Base-by-base conservation (phyloP, 2,888 invertebrate species). In the Gymnosoma rotundatum region DNA sequence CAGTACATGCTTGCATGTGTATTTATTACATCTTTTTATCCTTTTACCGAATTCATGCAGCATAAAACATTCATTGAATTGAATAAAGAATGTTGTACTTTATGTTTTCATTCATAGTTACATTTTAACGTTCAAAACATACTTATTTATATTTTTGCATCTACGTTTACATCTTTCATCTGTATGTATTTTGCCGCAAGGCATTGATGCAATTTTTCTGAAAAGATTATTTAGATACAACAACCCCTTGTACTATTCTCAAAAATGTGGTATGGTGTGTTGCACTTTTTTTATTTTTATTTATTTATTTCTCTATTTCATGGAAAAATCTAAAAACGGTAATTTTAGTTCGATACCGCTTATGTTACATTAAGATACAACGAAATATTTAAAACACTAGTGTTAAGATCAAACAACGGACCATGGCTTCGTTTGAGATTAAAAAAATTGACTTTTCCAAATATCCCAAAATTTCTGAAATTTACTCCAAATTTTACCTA, bases 121-220 rank as follows among this genome's bases (percentile, higher is more conserved):
- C n/a, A 52, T 14, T 32, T 36, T 8, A 25, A 42, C 78, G 25
- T 60, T 21, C 42, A 42, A 10, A 42, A 42, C 61, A 36, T 50
- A 54, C 52, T 38, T 45, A 45, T 64, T 42, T 45, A 56, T 48
- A 32, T 14, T 18, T 56, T 36, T 64, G 14, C 20, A 25, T 48
- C 21, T 72, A n/a, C 9, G 36, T 64, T 36, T 61, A 74, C 32
- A 58, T 75, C 66, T 79, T 79, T 79, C 61, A 67, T 82, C 48
- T 67, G 36, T 56, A 20, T 66, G 61, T 48, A 25, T 66, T 73
- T 72, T 72, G 80, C 83, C 83, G 78, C 72, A 60, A 80, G 83
- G 58, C 73, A 80, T 80, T 80, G 73, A 81, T 76, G 76, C 69
- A 79, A 69, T 76, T 84, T 76, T 52, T 66, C 25, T 80, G 56